Conservation (phyloP, 2,113 vertebrate genomes). For the Numida meleagris region DNA sequence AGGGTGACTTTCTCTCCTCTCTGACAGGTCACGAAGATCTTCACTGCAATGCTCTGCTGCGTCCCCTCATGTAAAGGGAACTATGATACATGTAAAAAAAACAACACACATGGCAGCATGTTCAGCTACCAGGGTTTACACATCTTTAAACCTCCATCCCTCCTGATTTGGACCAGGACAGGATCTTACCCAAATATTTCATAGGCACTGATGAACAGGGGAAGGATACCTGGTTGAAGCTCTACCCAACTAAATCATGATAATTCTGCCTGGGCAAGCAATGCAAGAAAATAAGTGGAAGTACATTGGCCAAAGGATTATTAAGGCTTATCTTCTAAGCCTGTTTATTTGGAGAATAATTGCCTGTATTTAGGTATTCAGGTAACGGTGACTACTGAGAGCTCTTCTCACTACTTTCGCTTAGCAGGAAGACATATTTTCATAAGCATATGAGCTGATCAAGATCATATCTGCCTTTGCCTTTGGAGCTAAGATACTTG, state of each 20-base stretch:
- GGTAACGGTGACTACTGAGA: background rate
- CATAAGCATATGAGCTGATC: background rate
- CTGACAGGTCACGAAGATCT: background rate
- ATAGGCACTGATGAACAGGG: background rate
- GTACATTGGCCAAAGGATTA: background rate
- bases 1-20: background rate
- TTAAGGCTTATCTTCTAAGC: background rate
- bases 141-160: background rate
- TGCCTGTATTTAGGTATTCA: background rate
- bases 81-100: background rate
- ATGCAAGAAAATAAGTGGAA: background rate
- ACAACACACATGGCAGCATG: background rate
- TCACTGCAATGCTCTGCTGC: background rate
- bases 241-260: background rate
- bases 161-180: background rate
- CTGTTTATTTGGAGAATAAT: background rate
- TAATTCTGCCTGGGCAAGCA: background rate
- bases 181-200: background rate
- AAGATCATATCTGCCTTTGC: background rate
- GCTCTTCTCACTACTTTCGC: background rate
- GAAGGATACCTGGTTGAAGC: background rate
- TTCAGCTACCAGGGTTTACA: background rate
- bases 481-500: background rate
- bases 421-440: background rate
- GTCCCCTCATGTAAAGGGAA: background rate